Conservation (phyloP, 2,888 invertebrate genomes). For the Agrypnus murinus region DNA sequence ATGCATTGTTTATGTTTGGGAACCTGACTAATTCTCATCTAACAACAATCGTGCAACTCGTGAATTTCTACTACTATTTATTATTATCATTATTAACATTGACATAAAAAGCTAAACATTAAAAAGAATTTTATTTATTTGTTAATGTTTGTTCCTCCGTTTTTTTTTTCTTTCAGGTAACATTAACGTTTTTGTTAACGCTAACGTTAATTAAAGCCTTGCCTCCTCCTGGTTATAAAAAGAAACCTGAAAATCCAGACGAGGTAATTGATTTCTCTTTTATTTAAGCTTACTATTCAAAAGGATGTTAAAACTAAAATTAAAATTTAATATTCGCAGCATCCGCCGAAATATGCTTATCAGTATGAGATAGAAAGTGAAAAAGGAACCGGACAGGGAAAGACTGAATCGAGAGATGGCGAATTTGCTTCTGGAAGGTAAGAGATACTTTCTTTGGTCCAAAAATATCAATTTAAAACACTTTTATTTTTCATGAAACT, state of each 20-base stretch:
- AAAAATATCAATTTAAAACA: too few species aligned
- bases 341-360: conserved; percentile 74
- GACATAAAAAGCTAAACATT: not conserved
- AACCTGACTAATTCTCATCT: conserved; percentile 22
- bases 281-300: too few species aligned
- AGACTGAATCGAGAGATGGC: conserved; percentile 70
- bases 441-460: too few species aligned
- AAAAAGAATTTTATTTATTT: not conserved
- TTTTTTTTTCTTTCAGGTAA: conserved; percentile 65
- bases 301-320: too few species aligned
- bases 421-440: conserved; percentile 71
- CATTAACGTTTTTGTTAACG: conserved; percentile 65
- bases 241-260: conserved; percentile 66
- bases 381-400: conserved; percentile 70
- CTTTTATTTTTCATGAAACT: too few species aligned
- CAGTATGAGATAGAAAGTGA: conserved; percentile 70
- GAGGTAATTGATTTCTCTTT: conserved; percentile 63
- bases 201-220: conserved; percentile 61
- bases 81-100: too few species aligned
- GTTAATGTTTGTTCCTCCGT: conserved; percentile 5
- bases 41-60: conserved; percentile 4
- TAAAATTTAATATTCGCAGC: conserved; percentile 59
- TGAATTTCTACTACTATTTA: too few species aligned
- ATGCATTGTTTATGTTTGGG: conserved; percentile 28
- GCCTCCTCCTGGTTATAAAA: conserved; percentile 69